phyloP scores from a whole-genome alignment of 2,888 invertebrate genomes.

The Protonemura montana region DNA sequence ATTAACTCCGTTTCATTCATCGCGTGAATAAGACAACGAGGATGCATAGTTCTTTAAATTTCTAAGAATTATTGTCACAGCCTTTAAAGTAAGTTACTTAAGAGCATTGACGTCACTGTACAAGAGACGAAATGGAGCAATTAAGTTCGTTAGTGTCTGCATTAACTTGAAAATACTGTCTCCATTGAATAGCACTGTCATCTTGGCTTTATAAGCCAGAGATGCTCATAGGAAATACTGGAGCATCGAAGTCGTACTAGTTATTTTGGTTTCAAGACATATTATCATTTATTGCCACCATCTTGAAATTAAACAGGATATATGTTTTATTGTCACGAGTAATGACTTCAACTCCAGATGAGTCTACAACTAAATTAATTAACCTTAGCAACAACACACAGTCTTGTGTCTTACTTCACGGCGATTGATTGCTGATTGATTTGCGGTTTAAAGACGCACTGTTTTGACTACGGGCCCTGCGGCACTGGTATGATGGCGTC shows the following conservation, averaged over 20 bases:
- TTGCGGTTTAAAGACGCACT: no score
- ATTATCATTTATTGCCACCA: constrained; percentile 12
- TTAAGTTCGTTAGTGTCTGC: constrained; percentile 2
- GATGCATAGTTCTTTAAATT: not conserved
- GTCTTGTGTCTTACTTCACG: no score
- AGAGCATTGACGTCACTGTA: not conserved
- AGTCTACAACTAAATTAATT: no score
- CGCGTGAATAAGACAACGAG: not conserved
- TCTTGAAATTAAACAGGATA: not conserved
- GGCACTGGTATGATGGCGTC: no score
- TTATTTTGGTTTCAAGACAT: not conserved
- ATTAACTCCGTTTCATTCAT: not conserved
- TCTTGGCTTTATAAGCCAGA: not conserved
- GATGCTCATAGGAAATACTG: not conserved
- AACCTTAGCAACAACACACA: no score
- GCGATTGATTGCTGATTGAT: no score
- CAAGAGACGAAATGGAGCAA: not conserved
- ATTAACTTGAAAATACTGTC: not conserved
- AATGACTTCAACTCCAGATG: no score
- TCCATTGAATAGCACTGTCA: constrained; percentile 12
- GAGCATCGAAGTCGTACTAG: not conserved
- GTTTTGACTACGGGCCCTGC: no score
- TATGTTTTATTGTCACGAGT: not conserved
- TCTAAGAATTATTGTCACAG: not conserved
- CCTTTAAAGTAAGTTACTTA: constrained; percentile 1